phyloP scores from a whole-genome alignment of 35 echinoderm and acorn worm species.

The Hemicentrotus pulcherrimus region DNA sequence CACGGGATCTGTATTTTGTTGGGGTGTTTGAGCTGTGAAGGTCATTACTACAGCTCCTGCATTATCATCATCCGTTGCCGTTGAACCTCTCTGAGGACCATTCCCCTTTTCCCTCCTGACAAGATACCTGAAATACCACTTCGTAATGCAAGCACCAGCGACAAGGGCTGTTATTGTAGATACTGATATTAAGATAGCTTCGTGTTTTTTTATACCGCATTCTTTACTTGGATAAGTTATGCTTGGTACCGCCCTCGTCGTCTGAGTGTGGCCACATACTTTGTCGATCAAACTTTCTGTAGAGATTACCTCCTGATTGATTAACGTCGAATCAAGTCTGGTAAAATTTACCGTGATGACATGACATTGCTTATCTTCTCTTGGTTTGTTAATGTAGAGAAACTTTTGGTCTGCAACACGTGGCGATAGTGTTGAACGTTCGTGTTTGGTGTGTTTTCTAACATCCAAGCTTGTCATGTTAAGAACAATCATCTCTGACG shows the following conservation, averaged over 20 bases:
- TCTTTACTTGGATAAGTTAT: not conserved
- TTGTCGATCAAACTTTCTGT: not conserved
- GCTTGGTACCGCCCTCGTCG: not conserved
- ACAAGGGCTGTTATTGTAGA: not conserved
- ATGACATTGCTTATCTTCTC: not conserved
- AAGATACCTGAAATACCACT: not conserved
- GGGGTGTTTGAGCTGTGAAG: too few relatives aligned
- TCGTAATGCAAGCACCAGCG: not conserved
- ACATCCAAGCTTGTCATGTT: not conserved
- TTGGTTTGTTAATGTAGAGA: not conserved
- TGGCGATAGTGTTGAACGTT: not conserved
- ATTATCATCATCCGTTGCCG: not conserved
- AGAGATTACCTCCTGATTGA: not conserved
- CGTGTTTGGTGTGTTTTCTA: not conserved
- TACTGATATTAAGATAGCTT: not conserved
- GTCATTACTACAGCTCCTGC: not conserved
- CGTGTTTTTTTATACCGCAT: not conserved
- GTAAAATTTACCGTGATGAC: not conserved
- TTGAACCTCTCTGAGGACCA: not conserved
- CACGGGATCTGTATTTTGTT: too few relatives aligned
- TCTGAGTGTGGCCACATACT: not conserved
- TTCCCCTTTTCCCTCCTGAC: not conserved
- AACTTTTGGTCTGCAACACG: too few relatives aligned
- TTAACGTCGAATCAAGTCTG: not conserved
- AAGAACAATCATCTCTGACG: not conserved